phyloP scores from a whole-genome alignment of 2,888 invertebrate species.

The Acronicta psi region DNA sequence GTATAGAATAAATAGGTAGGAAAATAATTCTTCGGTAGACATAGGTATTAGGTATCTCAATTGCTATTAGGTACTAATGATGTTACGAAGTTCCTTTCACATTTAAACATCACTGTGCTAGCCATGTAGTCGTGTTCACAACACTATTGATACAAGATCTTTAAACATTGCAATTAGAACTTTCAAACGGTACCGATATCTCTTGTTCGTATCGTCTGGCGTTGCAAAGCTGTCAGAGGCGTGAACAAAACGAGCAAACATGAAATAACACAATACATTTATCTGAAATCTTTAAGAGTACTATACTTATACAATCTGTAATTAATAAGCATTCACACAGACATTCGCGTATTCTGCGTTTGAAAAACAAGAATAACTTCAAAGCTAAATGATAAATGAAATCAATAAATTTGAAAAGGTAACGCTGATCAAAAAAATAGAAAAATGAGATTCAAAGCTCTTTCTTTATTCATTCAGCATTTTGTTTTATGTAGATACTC shows the following conservation, averaged over 20 bases:
- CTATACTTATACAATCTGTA: constrained; percentile 8
- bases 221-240: constrained; percentile 20
- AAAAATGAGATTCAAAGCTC: not conserved
- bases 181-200: constrained; percentile 34
- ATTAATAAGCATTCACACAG: constrained; percentile 21
- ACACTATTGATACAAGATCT: constrained; percentile 11
- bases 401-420: not conserved
- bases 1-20: no score
- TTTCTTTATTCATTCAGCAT: not conserved
- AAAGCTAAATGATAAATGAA: constrained; percentile 20
- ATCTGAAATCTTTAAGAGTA: constrained; percentile 28
- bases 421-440: not conserved
- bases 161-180: constrained; percentile 19
- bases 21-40: no score
- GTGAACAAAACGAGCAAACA: constrained; percentile 32
- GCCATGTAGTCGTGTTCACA: not conserved
- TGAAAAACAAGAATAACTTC: constrained; percentile 36
- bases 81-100: no score
- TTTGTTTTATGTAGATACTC: no score
- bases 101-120: no score
- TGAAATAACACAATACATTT: constrained; percentile 26
- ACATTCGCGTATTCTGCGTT: constrained; percentile 19
- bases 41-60: no score
- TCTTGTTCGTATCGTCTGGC: constrained; percentile 35
- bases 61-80: no score